Base-by-base conservation (phyloP, 2,888 invertebrate genomes). In the Polymixis flavicincta region DNA sequence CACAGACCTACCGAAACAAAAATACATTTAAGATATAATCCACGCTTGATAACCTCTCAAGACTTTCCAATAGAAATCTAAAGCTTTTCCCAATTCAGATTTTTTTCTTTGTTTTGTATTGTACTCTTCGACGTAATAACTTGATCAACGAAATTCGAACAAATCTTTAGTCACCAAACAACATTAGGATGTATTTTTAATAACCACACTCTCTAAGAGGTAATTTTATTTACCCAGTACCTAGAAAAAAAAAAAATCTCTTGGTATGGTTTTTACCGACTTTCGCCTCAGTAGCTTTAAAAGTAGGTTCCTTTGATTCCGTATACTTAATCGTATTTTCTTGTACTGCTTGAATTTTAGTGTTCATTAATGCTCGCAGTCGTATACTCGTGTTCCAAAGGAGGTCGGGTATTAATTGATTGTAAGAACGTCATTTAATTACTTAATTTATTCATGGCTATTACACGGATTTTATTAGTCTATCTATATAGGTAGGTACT, bases 361-460 rank as follows among this genome's bases (percentile, higher is more conserved):
- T 74, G 72, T 84, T 86, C 75, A 87, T 88, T 88, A 85, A 82
- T 80, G 72, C 71, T 83, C 59, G 63, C 76, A 85, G 85, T 86
- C 74, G 71, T 75, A 83, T 83, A 84, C 71, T 45, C 69, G 42
- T 76, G 72, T 77, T 80, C 64, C 54, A 66, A 67, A 78, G 76
- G 61, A 76, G 74, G 59, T 71, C 57, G 67, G 65, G 64, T 85
- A 81, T 84, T 83, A 87, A 86, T 87, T 85, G 85, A 85, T 85
- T 86, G 65, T 83, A 73, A 73, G 67, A 78, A 80, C 83, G 77
- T 68, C 28, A 73, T 71, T 76, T 71, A 69, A 85, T 80, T 75
- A 72, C 68, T 57, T 25, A 48, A 59, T 71, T 72, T 75, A 76
- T 72, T 85, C 52, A 65, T 59, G 19, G 69, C 69, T 66, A 60